phyloP scores from a whole-genome alignment of 2,888 invertebrate species.

The Oithona nana region DNA sequence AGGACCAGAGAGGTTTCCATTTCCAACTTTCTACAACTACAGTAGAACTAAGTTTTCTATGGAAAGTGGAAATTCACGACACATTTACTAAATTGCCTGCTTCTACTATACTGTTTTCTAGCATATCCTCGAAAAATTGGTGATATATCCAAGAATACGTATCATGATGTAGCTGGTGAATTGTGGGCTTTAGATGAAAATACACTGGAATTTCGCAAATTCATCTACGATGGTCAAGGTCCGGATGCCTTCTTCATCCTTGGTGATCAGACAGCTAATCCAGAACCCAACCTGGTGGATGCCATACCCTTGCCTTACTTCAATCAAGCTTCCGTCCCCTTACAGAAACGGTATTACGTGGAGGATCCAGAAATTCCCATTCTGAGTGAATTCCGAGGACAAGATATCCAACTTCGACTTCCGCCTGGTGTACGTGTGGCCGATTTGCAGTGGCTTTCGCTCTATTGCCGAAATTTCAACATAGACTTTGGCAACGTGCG shows the following conservation, averaged over 20 bases:
- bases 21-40: no score
- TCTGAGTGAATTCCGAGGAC: not conserved
- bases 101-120: no score
- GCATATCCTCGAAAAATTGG: not conserved
- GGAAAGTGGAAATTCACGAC: no score
- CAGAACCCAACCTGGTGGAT: not conserved
- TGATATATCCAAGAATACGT: not conserved
- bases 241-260: not conserved
- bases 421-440: slow-evolving; percentile 73
- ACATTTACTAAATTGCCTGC: no score
- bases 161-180: not conserved
- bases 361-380: not conserved
- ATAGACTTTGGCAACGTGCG: not conserved
- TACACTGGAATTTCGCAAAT: not conserved
- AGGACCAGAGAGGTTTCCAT: no score
- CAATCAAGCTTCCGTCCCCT: not conserved
- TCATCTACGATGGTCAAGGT: not conserved
- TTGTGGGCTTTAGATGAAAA: not conserved
- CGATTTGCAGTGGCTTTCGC: slow-evolving; percentile 75
- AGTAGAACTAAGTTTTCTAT: no score
- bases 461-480: slow-evolving; percentile 73
- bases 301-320: not conserved
- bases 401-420: slow-evolving; percentile 61
- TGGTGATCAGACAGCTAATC: not conserved
- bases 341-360: not conserved